Evolutionary conservation across 2,113 vertebrate genomes (phyloP), one percentile per base, ranked within the genome.

Genomic region (Coracopsis vasa): DNA sequence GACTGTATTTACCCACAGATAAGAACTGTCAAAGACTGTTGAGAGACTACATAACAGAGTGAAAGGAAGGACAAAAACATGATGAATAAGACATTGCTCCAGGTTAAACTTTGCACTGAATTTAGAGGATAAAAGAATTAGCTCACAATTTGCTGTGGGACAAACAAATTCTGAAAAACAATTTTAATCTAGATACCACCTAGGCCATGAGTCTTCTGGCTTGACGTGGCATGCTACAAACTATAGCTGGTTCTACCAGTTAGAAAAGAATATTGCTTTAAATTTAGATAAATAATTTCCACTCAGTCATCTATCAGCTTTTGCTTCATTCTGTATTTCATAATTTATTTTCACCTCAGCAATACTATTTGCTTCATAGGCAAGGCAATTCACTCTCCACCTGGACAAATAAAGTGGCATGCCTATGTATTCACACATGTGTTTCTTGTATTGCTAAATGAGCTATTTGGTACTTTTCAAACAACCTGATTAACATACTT

Each of bases 401-500:
- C 7, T 50, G 25, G 7, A 25, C 50, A 88, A 71, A 71, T 35
- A 64, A 83, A 69, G 14, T 84, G 74, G 15, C 31, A 29, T 27
- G 29, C 0, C 0, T 56, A 53, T 56, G 3, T 51, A 53, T 60
- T 58, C 16, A 33, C 10, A 64, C 0, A 2, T 35, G 7, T 60
- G 14, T 28, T 47, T 73, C 58, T 81, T 56, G 14, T 53, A 31
- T 64, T 71, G 18, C 8, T 78, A 67, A 84, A 78, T 48, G 56
- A 89, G 2, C 15, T 27, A 66, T 54, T 51, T 29, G 41, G 35
- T 17, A 48, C 9, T 84, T 90, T 83, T 62, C 17, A 58, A 93
- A 45, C 6, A 50, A 62, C 6, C 5, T 21, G 51, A 45, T 77
- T 60, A 86, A 42, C 6, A 45, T 48, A 28, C 7, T 83, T 64